phyloP scores from a whole-genome alignment of 2,888 invertebrate species.

The Ectobius pallidus region DNA sequence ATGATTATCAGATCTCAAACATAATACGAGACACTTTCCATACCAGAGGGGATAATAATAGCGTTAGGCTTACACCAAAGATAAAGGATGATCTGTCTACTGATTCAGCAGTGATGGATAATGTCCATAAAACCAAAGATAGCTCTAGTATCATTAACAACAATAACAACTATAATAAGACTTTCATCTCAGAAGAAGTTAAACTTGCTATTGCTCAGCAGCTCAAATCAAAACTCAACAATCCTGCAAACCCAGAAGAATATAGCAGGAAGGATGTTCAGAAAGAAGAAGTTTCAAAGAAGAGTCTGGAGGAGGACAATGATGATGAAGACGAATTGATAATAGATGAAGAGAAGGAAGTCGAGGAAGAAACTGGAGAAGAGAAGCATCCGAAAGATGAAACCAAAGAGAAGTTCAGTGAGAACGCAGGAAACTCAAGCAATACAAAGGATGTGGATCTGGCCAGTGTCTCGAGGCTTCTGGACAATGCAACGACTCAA shows the following conservation, averaged over 20 bases:
- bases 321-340: slow-evolving; percentile 56
- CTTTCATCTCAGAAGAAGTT: slow-evolving; percentile 67
- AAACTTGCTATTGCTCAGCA: slow-evolving; percentile 83
- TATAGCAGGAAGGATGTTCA: slow-evolving; percentile 61
- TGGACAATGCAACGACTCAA: slow-evolving; percentile 74
- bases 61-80: slow-evolving; percentile 3
- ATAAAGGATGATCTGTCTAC: slow-evolving; percentile 42
- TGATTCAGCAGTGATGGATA: slow-evolving; percentile 27
- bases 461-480: slow-evolving; percentile 76
- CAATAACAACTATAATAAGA: slow-evolving; percentile 38
- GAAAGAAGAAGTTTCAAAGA: not conserved
- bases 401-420: slow-evolving; percentile 41
- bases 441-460: slow-evolving; percentile 59
- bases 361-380: slow-evolving; percentile 57
- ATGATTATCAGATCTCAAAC: slow-evolving; percentile 15
- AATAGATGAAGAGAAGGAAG: slow-evolving; percentile 68
- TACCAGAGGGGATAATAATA: not conserved
- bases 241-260: slow-evolving; percentile 59
- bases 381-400: slow-evolving; percentile 49
- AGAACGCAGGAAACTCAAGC: not conserved
- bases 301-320: not conserved
- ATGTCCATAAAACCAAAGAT: slow-evolving; percentile 40
- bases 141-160: slow-evolving; percentile 38
- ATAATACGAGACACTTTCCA: not conserved
- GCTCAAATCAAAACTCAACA: slow-evolving; percentile 59